Conservation (phyloP, 2,113 vertebrate species). For the Gallinago undulata region DNA sequence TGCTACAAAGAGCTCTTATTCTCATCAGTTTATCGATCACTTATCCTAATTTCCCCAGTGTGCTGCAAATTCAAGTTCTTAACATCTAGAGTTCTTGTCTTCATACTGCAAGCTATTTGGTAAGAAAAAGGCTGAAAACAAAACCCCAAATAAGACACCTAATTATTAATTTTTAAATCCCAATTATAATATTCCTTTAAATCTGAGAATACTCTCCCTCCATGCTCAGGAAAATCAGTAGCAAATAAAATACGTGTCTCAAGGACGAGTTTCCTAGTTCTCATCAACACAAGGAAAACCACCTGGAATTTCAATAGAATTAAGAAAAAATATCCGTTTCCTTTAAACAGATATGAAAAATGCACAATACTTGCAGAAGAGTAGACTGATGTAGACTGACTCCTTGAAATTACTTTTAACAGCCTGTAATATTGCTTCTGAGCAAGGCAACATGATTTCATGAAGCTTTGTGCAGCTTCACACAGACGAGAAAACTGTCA, state of each 20-base stretch:
- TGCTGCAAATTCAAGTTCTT: neutral
- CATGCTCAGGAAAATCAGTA: neutral
- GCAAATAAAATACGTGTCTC: neutral
- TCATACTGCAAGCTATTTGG: neutral
- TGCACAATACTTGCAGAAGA: neutral
- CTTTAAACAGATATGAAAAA: neutral
- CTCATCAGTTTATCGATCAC: slow-evolving; percentile 23
- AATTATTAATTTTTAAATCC: neutral
- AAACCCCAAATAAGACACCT: neutral
- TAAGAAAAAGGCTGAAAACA: neutral
- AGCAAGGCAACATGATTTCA: neutral
- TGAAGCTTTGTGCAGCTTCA: neutral
- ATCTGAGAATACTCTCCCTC: neutral
- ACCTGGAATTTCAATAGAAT: slow-evolving; percentile 3
- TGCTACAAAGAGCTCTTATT: neutral
- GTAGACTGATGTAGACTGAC: neutral
- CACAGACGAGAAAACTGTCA: neutral
- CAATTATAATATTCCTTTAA: neutral
- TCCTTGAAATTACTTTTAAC: neutral
- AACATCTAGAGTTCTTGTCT: slow-evolving; percentile 23
- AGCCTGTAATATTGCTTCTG: neutral
- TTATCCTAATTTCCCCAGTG: neutral
- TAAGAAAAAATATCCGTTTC: neutral
- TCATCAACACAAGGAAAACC: neutral
- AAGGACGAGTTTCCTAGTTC: neutral